Conservation (phyloP, 2,797 vertebrate species). For the Amblyraja radiata region DNA sequence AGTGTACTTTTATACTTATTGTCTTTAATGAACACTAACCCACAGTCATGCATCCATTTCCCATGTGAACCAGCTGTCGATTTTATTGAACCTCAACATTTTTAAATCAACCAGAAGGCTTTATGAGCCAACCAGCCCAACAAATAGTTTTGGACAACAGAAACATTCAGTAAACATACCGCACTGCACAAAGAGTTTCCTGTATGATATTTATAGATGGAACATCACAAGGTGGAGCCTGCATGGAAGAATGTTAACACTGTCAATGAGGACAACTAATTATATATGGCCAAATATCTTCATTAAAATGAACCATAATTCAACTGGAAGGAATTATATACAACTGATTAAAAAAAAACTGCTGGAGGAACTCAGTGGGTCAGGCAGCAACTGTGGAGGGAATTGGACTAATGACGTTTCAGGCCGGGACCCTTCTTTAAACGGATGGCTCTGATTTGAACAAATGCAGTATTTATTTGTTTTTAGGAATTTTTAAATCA, state of each 20-base stretch:
- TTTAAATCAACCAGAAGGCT: background rate
- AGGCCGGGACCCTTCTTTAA: too few relatives aligned
- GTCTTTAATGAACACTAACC: too few relatives aligned
- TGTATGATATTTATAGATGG: constrained; percentile 15
- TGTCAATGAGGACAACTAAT: constrained; percentile 21
- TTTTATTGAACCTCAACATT: background rate
- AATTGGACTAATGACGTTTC: too few relatives aligned
- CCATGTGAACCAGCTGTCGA: background rate
- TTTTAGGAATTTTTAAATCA: background rate
- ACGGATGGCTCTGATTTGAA: too few relatives aligned
- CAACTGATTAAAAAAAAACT: background rate
- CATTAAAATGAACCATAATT: background rate
- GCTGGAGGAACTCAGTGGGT: too few relatives aligned
- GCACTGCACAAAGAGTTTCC: background rate
- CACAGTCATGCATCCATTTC: background rate
- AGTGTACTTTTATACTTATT: background rate
- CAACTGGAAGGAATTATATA: background rate
- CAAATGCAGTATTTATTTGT: too few relatives aligned
- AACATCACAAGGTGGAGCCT: constrained; percentile 21
- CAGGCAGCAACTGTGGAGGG: too few relatives aligned
- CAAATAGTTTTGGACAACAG: background rate
- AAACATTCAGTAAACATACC: background rate
- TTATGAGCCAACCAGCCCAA: background rate
- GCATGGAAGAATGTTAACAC: background rate
- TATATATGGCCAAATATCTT: background rate